A percentile compares a stretch with the other conserved stretches of the same genome.
phyloP scores from a whole-genome alignment of 2,113 vertebrate species.

The Cololabis saira region DNA sequence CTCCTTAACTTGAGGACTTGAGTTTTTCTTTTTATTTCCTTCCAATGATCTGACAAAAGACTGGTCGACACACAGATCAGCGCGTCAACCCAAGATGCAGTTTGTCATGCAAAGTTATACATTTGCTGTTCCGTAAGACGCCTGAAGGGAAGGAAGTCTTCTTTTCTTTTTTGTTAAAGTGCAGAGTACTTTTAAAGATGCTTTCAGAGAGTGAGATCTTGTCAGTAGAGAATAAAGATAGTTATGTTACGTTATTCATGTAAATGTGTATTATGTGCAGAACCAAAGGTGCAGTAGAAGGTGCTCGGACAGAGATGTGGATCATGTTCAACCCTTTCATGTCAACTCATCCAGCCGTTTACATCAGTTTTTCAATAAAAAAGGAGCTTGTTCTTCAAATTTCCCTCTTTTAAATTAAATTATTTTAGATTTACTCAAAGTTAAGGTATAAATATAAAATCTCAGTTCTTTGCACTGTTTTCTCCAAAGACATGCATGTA shows the following conservation, averaged over 20 bases:
- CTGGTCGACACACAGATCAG: too few relatives aligned
- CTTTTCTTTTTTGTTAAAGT: too few relatives aligned
- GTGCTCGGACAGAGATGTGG: conserved; percentile 12
- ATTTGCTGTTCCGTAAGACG: neutral
- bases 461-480: neutral
- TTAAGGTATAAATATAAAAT: neutral
- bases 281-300: conserved; percentile 30
- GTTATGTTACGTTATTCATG: neutral
- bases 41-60: neutral
- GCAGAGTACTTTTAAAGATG: too few relatives aligned
- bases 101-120: too few relatives aligned
- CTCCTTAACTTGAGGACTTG: too few relatives aligned
- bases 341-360: neutral
- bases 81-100: too few relatives aligned
- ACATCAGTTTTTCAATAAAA: neutral
- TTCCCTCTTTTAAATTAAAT: conserved; percentile 12
- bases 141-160: neutral
- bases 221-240: neutral
- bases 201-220: too few relatives aligned
- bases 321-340: neutral
- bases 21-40: neutral
- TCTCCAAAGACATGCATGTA: neutral
- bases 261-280: conserved; percentile 5
- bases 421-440: neutral
- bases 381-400: conserved; percentile 2